These are phyloP conservation scores for Anguilla marmorata DNA, from an alignment of 2,797 vertebrate species.

Conservation along the genomic window DNA sequence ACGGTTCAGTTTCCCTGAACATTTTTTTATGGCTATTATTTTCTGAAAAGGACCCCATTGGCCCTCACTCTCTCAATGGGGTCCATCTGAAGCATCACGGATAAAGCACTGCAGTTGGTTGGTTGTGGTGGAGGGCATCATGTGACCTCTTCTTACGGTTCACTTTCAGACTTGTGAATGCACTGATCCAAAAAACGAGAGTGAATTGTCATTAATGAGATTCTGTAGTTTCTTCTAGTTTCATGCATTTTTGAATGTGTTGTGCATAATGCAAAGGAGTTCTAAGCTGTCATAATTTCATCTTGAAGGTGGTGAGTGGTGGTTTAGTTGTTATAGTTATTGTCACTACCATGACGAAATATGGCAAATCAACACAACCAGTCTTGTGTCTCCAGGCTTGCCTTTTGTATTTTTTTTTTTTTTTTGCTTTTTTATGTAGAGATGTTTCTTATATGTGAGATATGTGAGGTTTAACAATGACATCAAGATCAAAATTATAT, in stretches of 20 bases:
- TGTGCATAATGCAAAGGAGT: slow-evolving; percentile 50
- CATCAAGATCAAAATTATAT: slow-evolving; percentile 47
- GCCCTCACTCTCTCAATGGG: not conserved
- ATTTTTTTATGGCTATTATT: not conserved
- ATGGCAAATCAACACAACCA: slow-evolving; percentile 58
- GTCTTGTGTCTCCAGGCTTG: slow-evolving; percentile 50
- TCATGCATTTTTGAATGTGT: slow-evolving; percentile 67
- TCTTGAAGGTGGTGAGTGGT: slow-evolving; percentile 63
- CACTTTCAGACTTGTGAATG: slow-evolving; percentile 11
- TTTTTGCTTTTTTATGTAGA: slow-evolving; percentile 55
- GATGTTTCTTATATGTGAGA: slow-evolving; percentile 62
- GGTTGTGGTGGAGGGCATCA: not conserved
- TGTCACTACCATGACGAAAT: slow-evolving; percentile 51
- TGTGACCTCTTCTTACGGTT: not conserved
- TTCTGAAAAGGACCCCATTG: not conserved
- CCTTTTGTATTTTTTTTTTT: slow-evolving; percentile 33
- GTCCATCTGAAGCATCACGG: not conserved
- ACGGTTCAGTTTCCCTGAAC: not conserved
- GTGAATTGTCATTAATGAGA: slow-evolving; percentile 22
- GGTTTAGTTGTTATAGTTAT: slow-evolving; percentile 57
- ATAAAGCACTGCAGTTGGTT: not conserved
- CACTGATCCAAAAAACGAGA: slow-evolving; percentile 33
- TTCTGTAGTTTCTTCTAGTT: slow-evolving; percentile 42
- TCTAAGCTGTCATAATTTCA: slow-evolving; percentile 45
- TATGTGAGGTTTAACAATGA: slow-evolving; percentile 56